Base-by-base conservation (phyloP, 2,113 vertebrate genomes). In the Penelope pileata region DNA sequence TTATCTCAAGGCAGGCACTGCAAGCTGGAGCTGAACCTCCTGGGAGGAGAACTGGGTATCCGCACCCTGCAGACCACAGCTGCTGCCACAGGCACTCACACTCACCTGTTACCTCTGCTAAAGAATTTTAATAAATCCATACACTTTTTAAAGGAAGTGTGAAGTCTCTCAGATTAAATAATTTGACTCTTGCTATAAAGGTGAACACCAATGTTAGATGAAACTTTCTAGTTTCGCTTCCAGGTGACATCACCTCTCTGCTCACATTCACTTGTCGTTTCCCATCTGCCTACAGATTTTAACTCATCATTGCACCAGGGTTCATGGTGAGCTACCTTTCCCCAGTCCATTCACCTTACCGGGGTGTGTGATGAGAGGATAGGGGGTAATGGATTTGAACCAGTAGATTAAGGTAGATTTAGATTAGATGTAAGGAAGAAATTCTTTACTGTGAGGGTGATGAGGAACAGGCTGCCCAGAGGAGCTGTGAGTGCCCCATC, bases 11-110 rank as follows among this genome's bases (percentile, higher is more conserved):
- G 3, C 10, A 51, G 58, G 16, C 60, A 13, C 42, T 50, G 22
- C 14, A 38, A 74, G 10, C 7, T 0, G 2, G 38, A 63, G 3
- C 3, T 78, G 0, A 0, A 9, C 12, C 7, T 74, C 8, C 38
- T 0, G 0, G 27, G 16, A 68, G 7, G 12, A 93, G 19, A 63
- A 38, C 7, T 0, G 1, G 4, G 9, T 36, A 30, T 27, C 23
- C n/a, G 19, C 8, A n/a, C 30, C 12, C 75, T 62, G 17, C 42
- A 74, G 38, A 75, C 10, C 1, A 7, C 26, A 75, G 19, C 8
- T 79, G 24, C 24, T 51, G 34, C 34, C 34, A 51, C 18, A 22
- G 48, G 34, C 16, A 29, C 62, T 64, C 29, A 23, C 42, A 30
- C 29, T 23, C 34, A 14, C 47, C 29, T 24, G 29, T 69, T 50